Percentiles rank a stretch among this genome's conserved stretches.
Conservation (phyloP, 2,797 vertebrate genomes). For the Sebastes hubbsi region DNA sequence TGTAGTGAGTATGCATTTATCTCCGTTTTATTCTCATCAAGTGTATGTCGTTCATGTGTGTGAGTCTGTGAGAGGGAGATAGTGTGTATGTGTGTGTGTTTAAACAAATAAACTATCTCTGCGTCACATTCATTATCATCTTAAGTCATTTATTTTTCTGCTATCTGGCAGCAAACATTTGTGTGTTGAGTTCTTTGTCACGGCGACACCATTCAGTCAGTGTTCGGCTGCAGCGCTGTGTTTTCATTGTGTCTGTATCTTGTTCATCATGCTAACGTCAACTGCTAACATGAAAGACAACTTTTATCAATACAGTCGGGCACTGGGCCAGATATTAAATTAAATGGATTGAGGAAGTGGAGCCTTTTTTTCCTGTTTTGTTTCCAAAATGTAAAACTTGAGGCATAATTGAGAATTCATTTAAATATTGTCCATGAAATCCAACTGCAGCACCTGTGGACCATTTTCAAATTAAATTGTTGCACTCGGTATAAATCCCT, state of each 20-base stretch:
- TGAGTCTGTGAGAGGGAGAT: slow-evolving; percentile 63
- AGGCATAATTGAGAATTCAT: neutral
- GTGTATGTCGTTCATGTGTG: slow-evolving; percentile 47
- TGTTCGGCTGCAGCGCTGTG: slow-evolving; percentile 18
- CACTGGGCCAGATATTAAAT: slow-evolving; percentile 67
- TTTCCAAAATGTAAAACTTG: neutral
- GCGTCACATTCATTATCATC: slow-evolving; percentile 70
- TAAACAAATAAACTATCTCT: slow-evolving; percentile 74
- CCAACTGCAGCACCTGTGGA: neutral
- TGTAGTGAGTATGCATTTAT: slow-evolving; percentile 66
- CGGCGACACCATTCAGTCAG: slow-evolving; percentile 40
- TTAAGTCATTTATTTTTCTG: slow-evolving; percentile 70
- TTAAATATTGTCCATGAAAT: neutral
- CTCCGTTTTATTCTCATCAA: slow-evolving; percentile 65
- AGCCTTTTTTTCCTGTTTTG: neutral
- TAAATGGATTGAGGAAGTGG: slow-evolving; percentile 23
- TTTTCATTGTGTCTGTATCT: slow-evolving; percentile 73
- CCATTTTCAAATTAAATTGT: neutral
- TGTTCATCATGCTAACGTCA: slow-evolving; percentile 75
- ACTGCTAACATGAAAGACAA: slow-evolving; percentile 59
- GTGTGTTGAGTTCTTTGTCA: slow-evolving; percentile 55
- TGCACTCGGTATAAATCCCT: neutral
- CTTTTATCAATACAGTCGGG: slow-evolving; percentile 55
- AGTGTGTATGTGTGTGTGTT: slow-evolving; percentile 55
- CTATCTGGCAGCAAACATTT: slow-evolving; percentile 77